A percentile compares a stretch with the other conserved stretches of the same genome.
Conservation (phyloP, 2,888 invertebrate species). For the Operophtera brumata region DNA sequence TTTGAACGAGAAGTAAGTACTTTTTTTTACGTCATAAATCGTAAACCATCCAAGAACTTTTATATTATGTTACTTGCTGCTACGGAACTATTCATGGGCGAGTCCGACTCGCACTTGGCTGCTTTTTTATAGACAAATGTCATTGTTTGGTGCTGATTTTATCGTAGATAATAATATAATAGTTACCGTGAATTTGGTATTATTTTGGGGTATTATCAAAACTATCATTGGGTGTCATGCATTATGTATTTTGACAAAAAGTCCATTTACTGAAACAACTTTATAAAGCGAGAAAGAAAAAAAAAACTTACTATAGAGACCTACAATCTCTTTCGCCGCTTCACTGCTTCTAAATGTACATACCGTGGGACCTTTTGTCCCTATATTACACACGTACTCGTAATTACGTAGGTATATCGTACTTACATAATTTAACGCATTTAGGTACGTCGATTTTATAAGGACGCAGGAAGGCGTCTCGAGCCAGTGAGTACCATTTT, state of each 20-base stretch:
- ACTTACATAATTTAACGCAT: constrained; percentile 6
- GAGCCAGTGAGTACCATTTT: constrained; percentile 1
- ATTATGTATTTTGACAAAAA: neutral
- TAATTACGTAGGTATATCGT: constrained; percentile 5
- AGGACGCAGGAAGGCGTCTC: constrained; percentile 1
- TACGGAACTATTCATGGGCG: too few relatives aligned
- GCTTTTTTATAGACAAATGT: too few relatives aligned
- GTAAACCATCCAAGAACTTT: too few relatives aligned
- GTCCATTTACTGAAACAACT: neutral
- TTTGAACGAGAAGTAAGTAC: too few relatives aligned
- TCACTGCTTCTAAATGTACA: constrained; percentile 6
- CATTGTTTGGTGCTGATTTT: too few relatives aligned
- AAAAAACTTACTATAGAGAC: constrained; percentile 1
- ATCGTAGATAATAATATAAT: too few relatives aligned
- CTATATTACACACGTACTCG: neutral
- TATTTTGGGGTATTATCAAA: too few relatives aligned
- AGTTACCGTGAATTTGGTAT: too few relatives aligned
- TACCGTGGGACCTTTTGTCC: constrained; percentile 14
- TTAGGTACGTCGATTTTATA: constrained; percentile 7
- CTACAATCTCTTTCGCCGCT: constrained; percentile 4
- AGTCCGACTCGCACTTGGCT: too few relatives aligned
- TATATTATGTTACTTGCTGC: too few relatives aligned
- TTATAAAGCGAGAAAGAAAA: neutral
- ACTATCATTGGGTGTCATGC: too few relatives aligned
- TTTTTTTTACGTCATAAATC: too few relatives aligned